These are phyloP conservation scores for Lumbricus terrestris DNA, from an alignment of 2,888 invertebrate species.

Conservation along the genomic window DNA sequence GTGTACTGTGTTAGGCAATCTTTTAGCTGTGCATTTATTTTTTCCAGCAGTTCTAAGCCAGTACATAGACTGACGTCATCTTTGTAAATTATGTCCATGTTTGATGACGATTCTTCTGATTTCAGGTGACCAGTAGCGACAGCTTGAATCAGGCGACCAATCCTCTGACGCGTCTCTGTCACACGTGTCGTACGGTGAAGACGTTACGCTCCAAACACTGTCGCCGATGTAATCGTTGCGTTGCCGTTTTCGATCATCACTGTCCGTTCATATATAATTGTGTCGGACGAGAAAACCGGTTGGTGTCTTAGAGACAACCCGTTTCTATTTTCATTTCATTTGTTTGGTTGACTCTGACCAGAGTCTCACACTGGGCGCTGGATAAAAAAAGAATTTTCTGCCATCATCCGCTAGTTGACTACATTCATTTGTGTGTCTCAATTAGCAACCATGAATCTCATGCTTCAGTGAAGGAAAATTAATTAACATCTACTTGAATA, in stretches of 20 bases:
- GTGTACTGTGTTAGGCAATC: not conserved
- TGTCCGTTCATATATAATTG: constrained; percentile 95
- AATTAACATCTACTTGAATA: too few relatives aligned
- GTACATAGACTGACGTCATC: not conserved
- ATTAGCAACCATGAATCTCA: not conserved
- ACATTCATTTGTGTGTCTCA: not conserved
- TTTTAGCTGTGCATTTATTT: not conserved
- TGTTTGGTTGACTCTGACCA: not conserved
- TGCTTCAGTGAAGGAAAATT: too few relatives aligned
- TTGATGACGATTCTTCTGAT: not conserved
- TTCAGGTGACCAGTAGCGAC: constrained; percentile 84
- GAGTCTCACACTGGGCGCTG: not conserved
- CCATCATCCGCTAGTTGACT: too few relatives aligned
- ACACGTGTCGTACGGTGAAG: constrained; percentile 83
- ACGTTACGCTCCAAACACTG: constrained; percentile 89
- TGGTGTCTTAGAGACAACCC: constrained; percentile 27
- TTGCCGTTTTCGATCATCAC: constrained; percentile 88
- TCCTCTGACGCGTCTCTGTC: constrained; percentile 70
- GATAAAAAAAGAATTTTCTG: not conserved
- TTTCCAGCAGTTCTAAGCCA: not conserved
- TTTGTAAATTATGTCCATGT: not conserved
- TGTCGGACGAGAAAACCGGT: constrained; percentile 82
- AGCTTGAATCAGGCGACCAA: constrained; percentile 83
- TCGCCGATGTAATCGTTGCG: constrained; percentile 83
- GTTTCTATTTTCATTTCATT: too few relatives aligned